Evolutionary conservation across 2,797 vertebrate genomes (phyloP).

Genomic region (Spondyliosoma cantharus): DNA sequence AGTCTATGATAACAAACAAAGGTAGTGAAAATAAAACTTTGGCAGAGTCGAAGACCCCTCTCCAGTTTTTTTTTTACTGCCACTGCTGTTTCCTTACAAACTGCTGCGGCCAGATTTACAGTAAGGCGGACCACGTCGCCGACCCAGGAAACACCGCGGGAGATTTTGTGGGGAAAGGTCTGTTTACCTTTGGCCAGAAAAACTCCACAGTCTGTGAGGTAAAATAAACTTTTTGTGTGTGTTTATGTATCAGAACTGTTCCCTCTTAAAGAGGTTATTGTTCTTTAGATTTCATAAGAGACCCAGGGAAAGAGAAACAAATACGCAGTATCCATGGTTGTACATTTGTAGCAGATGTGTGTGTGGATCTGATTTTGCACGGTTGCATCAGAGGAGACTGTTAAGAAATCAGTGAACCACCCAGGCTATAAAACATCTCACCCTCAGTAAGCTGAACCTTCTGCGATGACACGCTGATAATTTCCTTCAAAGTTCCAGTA

Average conservation of each 20-base stretch:
- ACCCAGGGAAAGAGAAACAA: slow-evolving; percentile 66
- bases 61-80: slow-evolving; percentile 15
- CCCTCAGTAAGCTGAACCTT: slow-evolving; percentile 47
- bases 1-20: slow-evolving; percentile 44
- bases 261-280: slow-evolving; percentile 76
- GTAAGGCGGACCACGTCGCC: slow-evolving; percentile 58
- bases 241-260: slow-evolving; percentile 66
- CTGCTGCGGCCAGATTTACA: slow-evolving; percentile 67
- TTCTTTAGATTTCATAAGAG: slow-evolving; percentile 77
- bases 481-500: slow-evolving; percentile 23
- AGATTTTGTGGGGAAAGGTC: slow-evolving; percentile 64
- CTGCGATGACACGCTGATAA: slow-evolving; percentile 28
- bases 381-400: slow-evolving; percentile 59
- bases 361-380: slow-evolving; percentile 51
- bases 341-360: slow-evolving; percentile 69
- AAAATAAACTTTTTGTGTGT: slow-evolving; percentile 69
- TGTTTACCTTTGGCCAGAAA: slow-evolving; percentile 77
- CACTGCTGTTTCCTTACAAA: slow-evolving; percentile 41
- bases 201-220: slow-evolving; percentile 70
- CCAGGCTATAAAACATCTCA: slow-evolving; percentile 45
- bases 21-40: slow-evolving; percentile 26
- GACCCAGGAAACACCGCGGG: slow-evolving; percentile 59
- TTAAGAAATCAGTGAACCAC: slow-evolving; percentile 44
- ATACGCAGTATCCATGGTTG: slow-evolving; percentile 49
- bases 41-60: slow-evolving; percentile 5